Conservation (phyloP, 1,140 invertebrate genomes). For the Acromyrmex echinatior region DNA sequence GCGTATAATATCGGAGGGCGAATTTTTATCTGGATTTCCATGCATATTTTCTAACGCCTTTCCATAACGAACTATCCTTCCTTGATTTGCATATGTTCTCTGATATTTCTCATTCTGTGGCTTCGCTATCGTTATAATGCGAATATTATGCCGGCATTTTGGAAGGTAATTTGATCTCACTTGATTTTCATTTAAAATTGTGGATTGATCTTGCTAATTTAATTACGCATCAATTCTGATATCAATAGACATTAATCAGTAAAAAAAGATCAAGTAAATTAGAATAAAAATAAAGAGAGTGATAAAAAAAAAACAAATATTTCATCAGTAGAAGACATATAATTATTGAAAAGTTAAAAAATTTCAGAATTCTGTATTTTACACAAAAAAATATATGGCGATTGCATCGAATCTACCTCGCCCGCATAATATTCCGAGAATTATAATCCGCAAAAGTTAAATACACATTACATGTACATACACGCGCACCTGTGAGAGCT, state of each 20-base stretch:
- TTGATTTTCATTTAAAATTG: constrained; percentile 38
- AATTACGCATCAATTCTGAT: neutral
- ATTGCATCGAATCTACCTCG: too few species aligned
- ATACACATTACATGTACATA: too few species aligned
- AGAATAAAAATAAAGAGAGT: too few species aligned
- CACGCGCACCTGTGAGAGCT: too few species aligned
- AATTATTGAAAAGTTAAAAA: too few species aligned
- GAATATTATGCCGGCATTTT: constrained; percentile 50
- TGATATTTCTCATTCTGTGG: constrained; percentile 36
- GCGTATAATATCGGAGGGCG: constrained; percentile 34
- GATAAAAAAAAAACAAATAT: too few species aligned
- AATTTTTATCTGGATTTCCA: constrained; percentile 65
- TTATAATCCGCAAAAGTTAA: too few species aligned
- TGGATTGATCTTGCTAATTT: constrained; percentile 13
- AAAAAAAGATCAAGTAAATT: neutral
- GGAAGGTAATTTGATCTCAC: constrained; percentile 23
- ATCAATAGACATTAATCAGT: neutral
- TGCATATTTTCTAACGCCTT: constrained; percentile 66
- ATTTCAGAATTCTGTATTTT: too few species aligned
- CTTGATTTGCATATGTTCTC: constrained; percentile 58
- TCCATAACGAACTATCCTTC: constrained; percentile 61
- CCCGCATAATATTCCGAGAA: too few species aligned
- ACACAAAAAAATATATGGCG: too few species aligned
- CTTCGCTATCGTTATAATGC: constrained; percentile 19
- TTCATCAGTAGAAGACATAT: too few species aligned